Conservation (phyloP, 1,140 invertebrate species). For the Drosophila lacteicornis region DNA sequence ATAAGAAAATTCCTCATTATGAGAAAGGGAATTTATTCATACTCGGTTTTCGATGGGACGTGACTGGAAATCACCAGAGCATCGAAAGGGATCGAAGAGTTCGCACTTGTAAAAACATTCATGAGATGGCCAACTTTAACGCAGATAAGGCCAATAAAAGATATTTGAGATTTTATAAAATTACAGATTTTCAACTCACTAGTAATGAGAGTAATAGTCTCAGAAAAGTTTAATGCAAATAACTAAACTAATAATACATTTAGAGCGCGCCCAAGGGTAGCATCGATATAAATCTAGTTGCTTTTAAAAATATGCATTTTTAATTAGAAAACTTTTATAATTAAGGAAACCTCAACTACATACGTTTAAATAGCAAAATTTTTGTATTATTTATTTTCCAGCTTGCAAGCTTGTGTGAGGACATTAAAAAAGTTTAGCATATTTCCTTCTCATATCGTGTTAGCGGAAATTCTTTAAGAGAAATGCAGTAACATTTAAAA, state of each 20-base stretch:
- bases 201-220: too few relatives aligned
- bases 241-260: too few relatives aligned
- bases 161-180: not conserved
- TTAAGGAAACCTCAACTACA: not conserved
- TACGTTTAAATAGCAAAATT: not conserved
- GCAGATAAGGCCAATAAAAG: not conserved
- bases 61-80: conserved; percentile 26
- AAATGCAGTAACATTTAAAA: not conserved
- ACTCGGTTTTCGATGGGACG: conserved; percentile 31
- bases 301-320: not conserved
- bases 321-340: not conserved
- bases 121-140: not conserved
- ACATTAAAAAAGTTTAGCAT: conserved; percentile 9
- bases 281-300: not conserved
- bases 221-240: not conserved
- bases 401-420: not conserved
- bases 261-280: too few relatives aligned
- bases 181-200: not conserved
- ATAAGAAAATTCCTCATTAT: conserved; percentile 23
- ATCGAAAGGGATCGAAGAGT: conserved; percentile 11
- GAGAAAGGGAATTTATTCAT: conserved; percentile 42
- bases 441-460: not conserved
- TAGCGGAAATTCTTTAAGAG: not conserved
- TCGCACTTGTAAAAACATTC: conserved; percentile 18
- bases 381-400: not conserved